Percentiles rank a stretch among this genome's conserved stretches.
These are phyloP conservation scores for Trissolcus basalis DNA, from an alignment of 1,140 invertebrate genomes.

Conservation along the genomic window DNA sequence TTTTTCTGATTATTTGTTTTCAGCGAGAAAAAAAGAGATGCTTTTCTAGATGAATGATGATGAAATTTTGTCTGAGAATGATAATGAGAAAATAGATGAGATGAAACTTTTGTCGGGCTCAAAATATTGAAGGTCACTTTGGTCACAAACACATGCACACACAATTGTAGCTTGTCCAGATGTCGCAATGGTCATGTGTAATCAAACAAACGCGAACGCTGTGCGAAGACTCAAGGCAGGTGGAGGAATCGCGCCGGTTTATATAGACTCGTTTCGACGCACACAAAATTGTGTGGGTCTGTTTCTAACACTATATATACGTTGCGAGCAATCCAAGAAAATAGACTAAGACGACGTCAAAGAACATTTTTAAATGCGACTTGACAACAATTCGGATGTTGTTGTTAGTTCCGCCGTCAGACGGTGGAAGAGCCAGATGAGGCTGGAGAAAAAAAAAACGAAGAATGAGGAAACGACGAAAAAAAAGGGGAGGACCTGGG, in stretches of 20 bases:
- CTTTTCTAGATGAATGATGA: no score
- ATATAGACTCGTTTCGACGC: slow-evolving; percentile 73
- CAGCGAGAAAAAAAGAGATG: no score
- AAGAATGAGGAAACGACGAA: slow-evolving; percentile 19
- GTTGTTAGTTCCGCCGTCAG: background rate
- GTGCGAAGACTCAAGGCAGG: slow-evolving; percentile 58
- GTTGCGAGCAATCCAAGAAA: slow-evolving; percentile 23
- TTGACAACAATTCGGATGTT: background rate
- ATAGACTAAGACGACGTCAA: slow-evolving; percentile 44
- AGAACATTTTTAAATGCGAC: slow-evolving; percentile 29
- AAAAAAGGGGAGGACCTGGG: slow-evolving; percentile 21
- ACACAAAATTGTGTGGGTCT: slow-evolving; percentile 39
- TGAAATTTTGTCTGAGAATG: no score
- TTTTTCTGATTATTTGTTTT: no score
- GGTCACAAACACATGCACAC: background rate
- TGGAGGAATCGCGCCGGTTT: slow-evolving; percentile 65
- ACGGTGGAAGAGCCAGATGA: no score
- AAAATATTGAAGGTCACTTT: background rate
- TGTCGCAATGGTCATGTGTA: slow-evolving; percentile 14
- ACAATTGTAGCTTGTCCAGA: background rate
- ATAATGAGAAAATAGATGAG: no score
- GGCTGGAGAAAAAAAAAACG: slow-evolving; percentile 21
- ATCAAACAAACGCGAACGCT: slow-evolving; percentile 36
- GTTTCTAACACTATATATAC: slow-evolving; percentile 26
- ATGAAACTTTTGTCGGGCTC: background rate